These are phyloP conservation scores for Mantis religiosa DNA, from an alignment of 2,888 invertebrate genomes.

Conservation along the genomic window DNA sequence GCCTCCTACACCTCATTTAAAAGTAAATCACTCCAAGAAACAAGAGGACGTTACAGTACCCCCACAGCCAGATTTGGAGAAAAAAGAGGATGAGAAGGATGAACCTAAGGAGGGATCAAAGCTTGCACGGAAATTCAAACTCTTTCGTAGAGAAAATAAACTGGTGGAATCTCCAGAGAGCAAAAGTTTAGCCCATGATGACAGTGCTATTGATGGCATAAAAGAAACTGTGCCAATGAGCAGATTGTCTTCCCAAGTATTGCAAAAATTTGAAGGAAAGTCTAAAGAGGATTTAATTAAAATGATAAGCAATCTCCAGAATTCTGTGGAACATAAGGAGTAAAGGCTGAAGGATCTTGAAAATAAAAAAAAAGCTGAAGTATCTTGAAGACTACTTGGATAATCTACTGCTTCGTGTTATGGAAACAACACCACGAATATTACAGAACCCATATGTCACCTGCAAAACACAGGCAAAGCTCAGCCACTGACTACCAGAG, in stretches of 20 bases:
- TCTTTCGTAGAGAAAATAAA: conserved; percentile 51
- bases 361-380: no score
- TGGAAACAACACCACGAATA: conserved; percentile 89
- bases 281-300: conserved; percentile 82
- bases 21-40: conserved; percentile 33
- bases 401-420: conserved; percentile 82
- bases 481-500: neutral
- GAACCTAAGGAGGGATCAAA: conserved; percentile 43
- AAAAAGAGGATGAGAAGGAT: conserved; percentile 42
- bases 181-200: neutral
- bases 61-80: conserved; percentile 39
- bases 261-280: conserved; percentile 77
- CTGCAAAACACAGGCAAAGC: conserved; percentile 24
- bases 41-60: conserved; percentile 37
- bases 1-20: neutral
- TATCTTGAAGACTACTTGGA: conserved; percentile 94
- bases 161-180: conserved; percentile 45
- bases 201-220: neutral
- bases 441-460: conserved; percentile 78
- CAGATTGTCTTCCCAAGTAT: conserved; percentile 63
- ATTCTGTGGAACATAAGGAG: conserved; percentile 75
- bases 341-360: conserved; percentile 85
- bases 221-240: conserved; percentile 29
- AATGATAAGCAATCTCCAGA: conserved; percentile 75
- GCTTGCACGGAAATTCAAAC: conserved; percentile 50